Percentiles rank a stretch among this genome's conserved stretches.
Conservation (phyloP, 1,140 invertebrate genomes). For the Carcinoscorpius rotundicauda region DNA sequence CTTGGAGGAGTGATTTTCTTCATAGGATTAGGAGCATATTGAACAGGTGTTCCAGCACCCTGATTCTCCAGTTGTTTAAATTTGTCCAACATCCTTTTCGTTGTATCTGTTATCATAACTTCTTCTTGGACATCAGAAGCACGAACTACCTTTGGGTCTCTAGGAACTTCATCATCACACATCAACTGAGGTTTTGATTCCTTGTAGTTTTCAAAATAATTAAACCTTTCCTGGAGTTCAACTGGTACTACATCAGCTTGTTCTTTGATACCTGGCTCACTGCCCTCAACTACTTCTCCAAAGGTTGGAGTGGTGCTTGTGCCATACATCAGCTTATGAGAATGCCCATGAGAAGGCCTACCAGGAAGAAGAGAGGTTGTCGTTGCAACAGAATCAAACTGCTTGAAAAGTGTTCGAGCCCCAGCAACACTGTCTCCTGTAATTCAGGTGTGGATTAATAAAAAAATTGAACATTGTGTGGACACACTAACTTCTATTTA, state of each 20-base stretch:
- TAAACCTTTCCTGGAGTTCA: conserved; percentile 68
- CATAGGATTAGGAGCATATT: background rate
- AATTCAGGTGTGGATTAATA: no score
- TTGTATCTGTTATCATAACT: conserved; percentile 49
- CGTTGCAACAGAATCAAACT: conserved; percentile 50
- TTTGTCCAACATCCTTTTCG: conserved; percentile 55
- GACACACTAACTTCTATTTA: conserved; percentile 25
- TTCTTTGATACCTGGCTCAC: conserved; percentile 53
- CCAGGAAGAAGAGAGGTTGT: no score
- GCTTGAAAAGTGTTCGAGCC: conserved; percentile 57
- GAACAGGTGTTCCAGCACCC: conserved; percentile 34
- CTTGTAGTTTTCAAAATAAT: conserved; percentile 63
- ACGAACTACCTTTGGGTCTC: conserved; percentile 58
- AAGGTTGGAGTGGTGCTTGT: background rate
- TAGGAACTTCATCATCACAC: conserved; percentile 49
- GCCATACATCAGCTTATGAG: conserved; percentile 24
- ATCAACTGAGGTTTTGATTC: no score
- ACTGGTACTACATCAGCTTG: conserved; percentile 62
- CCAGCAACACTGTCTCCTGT: no score
- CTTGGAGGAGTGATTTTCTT: background rate
- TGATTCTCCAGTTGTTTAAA: conserved; percentile 76
- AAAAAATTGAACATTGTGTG: conserved; percentile 42
- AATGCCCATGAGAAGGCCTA: conserved; percentile 23
- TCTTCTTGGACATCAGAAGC: conserved; percentile 42
- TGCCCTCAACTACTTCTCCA: conserved; percentile 30